Base-by-base conservation (phyloP, 2,113 vertebrate species). In the Procavia capensis region DNA sequence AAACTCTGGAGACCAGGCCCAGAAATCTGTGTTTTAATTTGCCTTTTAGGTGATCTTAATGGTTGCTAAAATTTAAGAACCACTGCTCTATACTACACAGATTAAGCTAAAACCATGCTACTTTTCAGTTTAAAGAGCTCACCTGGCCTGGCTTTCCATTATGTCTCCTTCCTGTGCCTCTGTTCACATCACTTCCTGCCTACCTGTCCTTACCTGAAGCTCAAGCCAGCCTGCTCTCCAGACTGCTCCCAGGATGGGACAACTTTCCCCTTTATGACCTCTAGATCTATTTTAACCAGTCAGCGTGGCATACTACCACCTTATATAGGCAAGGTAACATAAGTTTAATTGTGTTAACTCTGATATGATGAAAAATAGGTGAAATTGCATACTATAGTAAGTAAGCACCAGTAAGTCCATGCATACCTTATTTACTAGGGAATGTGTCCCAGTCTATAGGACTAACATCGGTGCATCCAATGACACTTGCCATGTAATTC, bases 51-150 rank as follows among this genome's bases (percentile, higher is more conserved):
- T 39, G 31, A 72, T 75, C 36, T 57, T 72, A 24, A 20, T 14
- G 9, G 5, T 31, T 31, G 81, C 2, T n/a, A 14, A 36, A 70
- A 43, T 57, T 81, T 80, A 70, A 64, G 47, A 70, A 61, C 19
- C 50, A 59, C 80, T 47, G 3, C 27, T 85, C 34, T 24, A 1
- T 22, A 1, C 3, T 11, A 63, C 57, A 61, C 31, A 89, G 27
- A 54, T 68, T 27, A 93, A 85, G 24, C 16, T 83, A 83, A 89
- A 93, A 22, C 75, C 29, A 91, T 36, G 74, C 10, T 59, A 54
- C 54, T 68, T 86, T 97, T 54, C 91, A 68, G 19, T 20, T 89
- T 84, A 39, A 91, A 88, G 82, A 47, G 39, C 14, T 59, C 7
- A n/a, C 5, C 79, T 47, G 50, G 20, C 63, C n/a, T 70, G 27